Base-by-base conservation (phyloP, 2,113 vertebrate species). In the Antechinus flavipes region DNA sequence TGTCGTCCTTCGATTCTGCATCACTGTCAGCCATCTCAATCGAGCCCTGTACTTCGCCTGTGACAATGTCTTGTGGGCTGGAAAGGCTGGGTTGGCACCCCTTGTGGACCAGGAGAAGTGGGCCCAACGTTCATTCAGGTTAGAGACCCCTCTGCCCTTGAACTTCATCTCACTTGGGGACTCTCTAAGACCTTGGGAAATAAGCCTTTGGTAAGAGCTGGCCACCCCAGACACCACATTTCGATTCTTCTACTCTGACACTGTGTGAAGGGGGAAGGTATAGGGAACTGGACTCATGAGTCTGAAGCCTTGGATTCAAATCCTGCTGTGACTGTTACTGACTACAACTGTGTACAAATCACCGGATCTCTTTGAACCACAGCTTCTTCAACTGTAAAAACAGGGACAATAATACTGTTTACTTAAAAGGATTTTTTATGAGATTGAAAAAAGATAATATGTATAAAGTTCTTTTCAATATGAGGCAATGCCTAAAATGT, bases 121-220 rank as follows among this genome's bases (percentile, higher is more conserved):
- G 99, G 99, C 99, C 95, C 99, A 99, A 95, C 98, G 99, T 1
- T 99, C 99, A 0, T 99, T 99, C 99, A 99, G 99, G 99, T 99
- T 97, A 94, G 98, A 54, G 92, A 46, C 54, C 23, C 4, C 68
- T 95, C 96, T 92, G 25, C 68, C 54, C 53, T 49, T n/a, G 56
- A 1, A 7, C 19, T 2, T 22, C 52, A 49, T 50, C 61, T 12
- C 42, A 23, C 25, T 8, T n/a, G 14, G 89, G 46, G 9, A 30
- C 25, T 47, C 47, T 50, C 3, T 49, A 19, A 84, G 61, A n/a
- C 58, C 27, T 61, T 4, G 30, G 61, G 11, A 30, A 16, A 35
- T 68, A 30, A 35, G n/a, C 68, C 61, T 84, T 42, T 7, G 6
- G n/a, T 84, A 35, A 84, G 16, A 42, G 1, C 19, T 84, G 54